phyloP scores from a whole-genome alignment of 2,888 invertebrate species.

The Atrina japonica region DNA sequence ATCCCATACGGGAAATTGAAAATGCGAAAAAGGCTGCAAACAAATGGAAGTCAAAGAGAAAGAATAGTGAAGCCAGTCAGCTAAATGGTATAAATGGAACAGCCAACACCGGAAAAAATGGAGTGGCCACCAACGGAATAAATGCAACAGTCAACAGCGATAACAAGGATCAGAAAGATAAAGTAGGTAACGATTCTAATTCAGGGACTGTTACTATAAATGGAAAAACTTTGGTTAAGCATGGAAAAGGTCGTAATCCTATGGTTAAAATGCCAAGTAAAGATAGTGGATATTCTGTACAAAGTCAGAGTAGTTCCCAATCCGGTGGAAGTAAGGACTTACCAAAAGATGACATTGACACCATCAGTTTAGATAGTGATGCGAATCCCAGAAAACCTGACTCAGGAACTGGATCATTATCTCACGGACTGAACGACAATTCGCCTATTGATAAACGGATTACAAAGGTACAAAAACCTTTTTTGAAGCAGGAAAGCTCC shows the following conservation, averaged over 20 bases:
- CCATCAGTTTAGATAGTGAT: slow-evolving; percentile 47
- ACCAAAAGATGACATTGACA: slow-evolving; percentile 39
- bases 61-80: slow-evolving; percentile 25
- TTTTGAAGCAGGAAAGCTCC: slow-evolving; percentile 63
- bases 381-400: slow-evolving; percentile 49
- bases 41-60: slow-evolving; percentile 44
- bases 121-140: not conserved
- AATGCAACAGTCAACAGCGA: not conserved
- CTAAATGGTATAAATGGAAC: slow-evolving; percentile 1
- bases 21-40: slow-evolving; percentile 57
- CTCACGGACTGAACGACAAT: slow-evolving; percentile 33
- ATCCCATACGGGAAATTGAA: not conserved
- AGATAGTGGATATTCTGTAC: slow-evolving; percentile 69
- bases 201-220: slow-evolving; percentile 31
- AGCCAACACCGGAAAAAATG: slow-evolving; percentile 15
- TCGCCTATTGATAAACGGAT: slow-evolving; percentile 8
- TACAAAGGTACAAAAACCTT: slow-evolving; percentile 48
- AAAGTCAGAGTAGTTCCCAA: slow-evolving; percentile 59
- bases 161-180: slow-evolving; percentile 28
- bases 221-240: slow-evolving; percentile 33
- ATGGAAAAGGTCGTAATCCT: slow-evolving; percentile 58
- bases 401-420: slow-evolving; percentile 43
- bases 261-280: slow-evolving; percentile 70
- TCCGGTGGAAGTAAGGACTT: slow-evolving; percentile 59
- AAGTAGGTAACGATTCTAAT: slow-evolving; percentile 29